A percentile compares a stretch with the other conserved stretches of the same genome.
Evolutionary conservation across 2,113 vertebrate species (phyloP).

Genomic region (Hippolais icterina): DNA sequence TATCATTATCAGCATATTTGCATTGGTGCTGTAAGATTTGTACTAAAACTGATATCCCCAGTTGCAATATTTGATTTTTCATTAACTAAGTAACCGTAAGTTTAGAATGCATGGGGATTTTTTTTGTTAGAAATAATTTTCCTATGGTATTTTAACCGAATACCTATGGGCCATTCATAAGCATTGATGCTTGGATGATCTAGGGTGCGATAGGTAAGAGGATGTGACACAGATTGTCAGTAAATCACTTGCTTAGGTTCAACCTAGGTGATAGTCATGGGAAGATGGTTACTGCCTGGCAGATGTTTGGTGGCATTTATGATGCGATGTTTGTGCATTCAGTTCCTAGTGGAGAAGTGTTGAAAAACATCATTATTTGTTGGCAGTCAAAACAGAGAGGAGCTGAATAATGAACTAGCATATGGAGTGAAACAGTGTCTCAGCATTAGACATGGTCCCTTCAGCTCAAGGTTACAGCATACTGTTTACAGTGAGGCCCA

Average conservation of each 20-base stretch:
- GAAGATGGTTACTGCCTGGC: slow-evolving; percentile 53
- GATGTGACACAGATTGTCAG: slow-evolving; percentile 1
- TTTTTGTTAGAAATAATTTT: not conserved
- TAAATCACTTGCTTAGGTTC: slow-evolving; percentile 52
- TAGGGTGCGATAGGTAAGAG: not conserved
- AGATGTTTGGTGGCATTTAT: slow-evolving; percentile 66
- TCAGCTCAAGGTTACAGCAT: slow-evolving; percentile 20
- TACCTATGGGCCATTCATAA: not conserved
- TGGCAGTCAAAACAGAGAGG: slow-evolving; percentile 61
- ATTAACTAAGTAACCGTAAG: not conserved
- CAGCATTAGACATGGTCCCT: slow-evolving; percentile 13
- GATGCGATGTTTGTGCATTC: slow-evolving; percentile 61
- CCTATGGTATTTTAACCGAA: not conserved
- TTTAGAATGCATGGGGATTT: not conserved
- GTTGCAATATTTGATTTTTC: not conserved
- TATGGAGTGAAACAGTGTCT: slow-evolving; percentile 45
- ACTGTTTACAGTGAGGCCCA: not conserved
- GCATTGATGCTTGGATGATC: not conserved
- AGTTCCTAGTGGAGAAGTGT: slow-evolving; percentile 60
- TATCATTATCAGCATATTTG: not conserved
- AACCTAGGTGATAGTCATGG: slow-evolving; percentile 42
- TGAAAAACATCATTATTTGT: slow-evolving; percentile 66
- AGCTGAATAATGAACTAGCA: slow-evolving; percentile 54
- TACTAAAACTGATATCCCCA: not conserved
- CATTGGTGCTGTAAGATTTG: not conserved